Percentiles rank a stretch among this genome's conserved stretches.
These are phyloP conservation scores for Protosalanx chinensis DNA, from an alignment of 2,797 vertebrate genomes.

Conservation along the genomic window DNA sequence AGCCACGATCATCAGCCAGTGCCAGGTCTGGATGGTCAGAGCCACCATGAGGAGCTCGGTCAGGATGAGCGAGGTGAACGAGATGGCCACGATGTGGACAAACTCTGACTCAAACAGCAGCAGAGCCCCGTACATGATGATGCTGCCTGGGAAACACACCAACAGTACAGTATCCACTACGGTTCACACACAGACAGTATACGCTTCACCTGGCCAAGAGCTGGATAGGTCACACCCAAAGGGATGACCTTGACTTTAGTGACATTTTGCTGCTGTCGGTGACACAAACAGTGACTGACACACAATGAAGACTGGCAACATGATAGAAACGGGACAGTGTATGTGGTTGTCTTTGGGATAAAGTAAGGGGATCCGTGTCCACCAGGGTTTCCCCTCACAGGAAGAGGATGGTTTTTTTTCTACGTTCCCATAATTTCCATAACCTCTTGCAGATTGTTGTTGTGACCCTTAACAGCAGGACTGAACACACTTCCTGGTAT, in stretches of 20 bases:
- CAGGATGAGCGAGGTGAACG: constrained; percentile 96
- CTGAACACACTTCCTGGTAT: constrained; percentile 21
- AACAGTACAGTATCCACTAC: background rate
- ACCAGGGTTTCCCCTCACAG: constrained; percentile 17
- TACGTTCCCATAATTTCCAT: constrained; percentile 31
- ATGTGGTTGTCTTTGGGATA: constrained; percentile 8
- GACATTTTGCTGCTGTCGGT: background rate
- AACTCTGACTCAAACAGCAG: constrained; percentile 97
- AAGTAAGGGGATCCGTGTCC: background rate
- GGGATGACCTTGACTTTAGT: background rate
- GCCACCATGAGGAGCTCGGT: constrained; percentile 99
- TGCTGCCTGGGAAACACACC: constrained; percentile 79
- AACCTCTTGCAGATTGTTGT: constrained; percentile 44
- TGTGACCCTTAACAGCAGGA: constrained; percentile 33
- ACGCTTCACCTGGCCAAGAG: background rate
- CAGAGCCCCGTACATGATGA: constrained; percentile 97
- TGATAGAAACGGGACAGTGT: background rate
- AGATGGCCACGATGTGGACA: constrained; percentile 96
- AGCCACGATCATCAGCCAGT: constrained; percentile 98
- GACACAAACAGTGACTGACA: background rate
- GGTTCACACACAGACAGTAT: too few species aligned
- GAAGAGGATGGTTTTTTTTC: constrained; percentile 37
- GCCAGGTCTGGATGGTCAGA: constrained; percentile 95
- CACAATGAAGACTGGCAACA: constrained; percentile 11
- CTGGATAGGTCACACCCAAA: too few species aligned